These are phyloP conservation scores for Stichodactyla mertensii DNA, from an alignment of 64 coral and sea anemone species.

Conservation along the genomic window DNA sequence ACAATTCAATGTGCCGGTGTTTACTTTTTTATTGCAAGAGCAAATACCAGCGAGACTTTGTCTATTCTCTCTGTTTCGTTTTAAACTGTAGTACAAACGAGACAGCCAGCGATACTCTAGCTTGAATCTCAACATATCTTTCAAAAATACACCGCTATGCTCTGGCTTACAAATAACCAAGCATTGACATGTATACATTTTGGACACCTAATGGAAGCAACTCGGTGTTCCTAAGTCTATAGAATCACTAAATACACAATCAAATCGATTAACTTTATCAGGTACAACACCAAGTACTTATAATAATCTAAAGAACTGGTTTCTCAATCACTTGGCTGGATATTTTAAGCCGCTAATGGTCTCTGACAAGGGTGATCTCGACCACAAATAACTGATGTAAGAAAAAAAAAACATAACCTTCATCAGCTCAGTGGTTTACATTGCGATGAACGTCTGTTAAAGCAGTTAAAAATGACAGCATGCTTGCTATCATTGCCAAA, in stretches of 20 bases:
- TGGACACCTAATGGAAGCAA: too few species aligned
- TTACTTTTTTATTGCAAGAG: not conserved
- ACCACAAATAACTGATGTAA: not conserved
- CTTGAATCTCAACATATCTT: not conserved
- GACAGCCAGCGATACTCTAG: not conserved
- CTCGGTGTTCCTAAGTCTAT: not conserved
- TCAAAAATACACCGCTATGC: not conserved
- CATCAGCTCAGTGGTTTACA: conserved; percentile 23
- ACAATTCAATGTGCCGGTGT: not conserved
- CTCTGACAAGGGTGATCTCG: not conserved
- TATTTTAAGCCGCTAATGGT: conserved; percentile 28
- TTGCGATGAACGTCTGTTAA: conserved; percentile 12
- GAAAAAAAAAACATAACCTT: too few species aligned
- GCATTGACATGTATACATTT: too few species aligned
- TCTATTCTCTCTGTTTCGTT: not conserved
- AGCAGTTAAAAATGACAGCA: not conserved
- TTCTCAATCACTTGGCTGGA: conserved; percentile 12
- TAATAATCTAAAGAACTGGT: not conserved
- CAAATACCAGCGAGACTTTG: not conserved
- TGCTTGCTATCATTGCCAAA: conserved; percentile 17
- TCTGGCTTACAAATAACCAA: not conserved
- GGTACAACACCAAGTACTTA: not conserved
- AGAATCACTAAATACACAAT: not conserved
- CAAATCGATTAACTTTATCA: not conserved
- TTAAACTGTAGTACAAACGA: not conserved